Base-by-base conservation (phyloP, 2,888 invertebrate species). In the Yponomeuta evonymella region DNA sequence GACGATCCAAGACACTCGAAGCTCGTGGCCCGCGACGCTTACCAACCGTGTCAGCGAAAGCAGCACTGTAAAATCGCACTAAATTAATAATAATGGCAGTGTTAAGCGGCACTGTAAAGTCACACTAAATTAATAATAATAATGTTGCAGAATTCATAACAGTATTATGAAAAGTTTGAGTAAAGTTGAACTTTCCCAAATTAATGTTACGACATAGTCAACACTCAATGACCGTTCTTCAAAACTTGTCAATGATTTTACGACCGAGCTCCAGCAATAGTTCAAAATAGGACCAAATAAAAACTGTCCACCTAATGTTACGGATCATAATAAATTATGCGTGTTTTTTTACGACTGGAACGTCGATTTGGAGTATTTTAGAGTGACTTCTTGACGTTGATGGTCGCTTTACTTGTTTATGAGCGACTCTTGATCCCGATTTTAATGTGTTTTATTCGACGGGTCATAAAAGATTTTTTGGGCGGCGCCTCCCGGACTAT, bases 211-310 rank as follows among this genome's bases (percentile, higher is more conserved):
- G 43, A 8, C 51, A 65, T 82, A 77, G 83, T 76, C 78, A 80
- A 81, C 75, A 71, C 76, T 83, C 78, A 75, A 70, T 11, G 36
- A 76, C 79, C 79, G 79, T 76, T 75, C 73, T 79, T 77, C 79
- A 80, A 73, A 70, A 67, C 51, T 70, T 67, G 71, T 69, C 71
- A 71, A 69, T 63, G 68, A 67, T 62, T 71, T 70, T 70, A 71
- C 62, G 71, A 71, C 43, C 69, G 51, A 62, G 83, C 80, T 81
- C 76, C 79, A 77, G 89, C 89, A 88, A 90, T 88, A 87, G 89
- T 85, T 88, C 86, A 87, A 88, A 90, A 89, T 88, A 83, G 86
- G 82, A 77, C 76, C 81, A 65, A 83, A 86, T 87, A 87, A 86
- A 87, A 89, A 82, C 81, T 84, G 89, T 89, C 89, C 82, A 77